These are phyloP conservation scores for Samia ricini DNA, from an alignment of 1,140 invertebrate species.

Conservation along the genomic window DNA sequence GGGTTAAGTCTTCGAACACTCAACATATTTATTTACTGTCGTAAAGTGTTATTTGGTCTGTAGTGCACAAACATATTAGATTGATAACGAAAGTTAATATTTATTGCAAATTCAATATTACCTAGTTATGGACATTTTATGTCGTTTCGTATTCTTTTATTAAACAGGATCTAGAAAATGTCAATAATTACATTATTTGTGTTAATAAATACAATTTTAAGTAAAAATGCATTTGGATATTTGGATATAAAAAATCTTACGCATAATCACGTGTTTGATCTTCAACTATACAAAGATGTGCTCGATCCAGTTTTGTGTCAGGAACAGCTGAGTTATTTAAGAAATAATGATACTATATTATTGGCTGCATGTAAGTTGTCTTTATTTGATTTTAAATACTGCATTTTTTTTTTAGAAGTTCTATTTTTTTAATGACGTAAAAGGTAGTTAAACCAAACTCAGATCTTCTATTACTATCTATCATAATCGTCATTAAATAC, in stretches of 20 bases:
- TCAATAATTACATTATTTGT: background rate
- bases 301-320: conserved; percentile 38
- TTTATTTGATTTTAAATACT: background rate
- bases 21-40: too few relatives aligned
- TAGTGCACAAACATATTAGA: too few relatives aligned
- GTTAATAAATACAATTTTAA: conserved; percentile 1
- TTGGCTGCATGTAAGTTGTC: conserved; percentile 37
- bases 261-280: conserved; percentile 27
- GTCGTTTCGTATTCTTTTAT: conserved; percentile 4
- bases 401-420: too few relatives aligned
- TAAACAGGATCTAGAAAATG: background rate
- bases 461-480: too few relatives aligned
- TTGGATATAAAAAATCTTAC: background rate
- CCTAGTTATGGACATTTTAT: background rate
- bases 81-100: too few relatives aligned
- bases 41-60: too few relatives aligned
- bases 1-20: too few relatives aligned
- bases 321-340: conserved; percentile 27
- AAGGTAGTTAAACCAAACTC: too few relatives aligned
- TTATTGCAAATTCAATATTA: too few relatives aligned
- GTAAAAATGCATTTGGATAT: background rate
- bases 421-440: too few relatives aligned
- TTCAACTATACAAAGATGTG: conserved; percentile 38
- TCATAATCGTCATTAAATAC: too few relatives aligned
- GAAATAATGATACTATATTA: conserved; percentile 18